phyloP scores from a whole-genome alignment of 2,888 invertebrate genomes.

The Noctuana brunneofusca region DNA sequence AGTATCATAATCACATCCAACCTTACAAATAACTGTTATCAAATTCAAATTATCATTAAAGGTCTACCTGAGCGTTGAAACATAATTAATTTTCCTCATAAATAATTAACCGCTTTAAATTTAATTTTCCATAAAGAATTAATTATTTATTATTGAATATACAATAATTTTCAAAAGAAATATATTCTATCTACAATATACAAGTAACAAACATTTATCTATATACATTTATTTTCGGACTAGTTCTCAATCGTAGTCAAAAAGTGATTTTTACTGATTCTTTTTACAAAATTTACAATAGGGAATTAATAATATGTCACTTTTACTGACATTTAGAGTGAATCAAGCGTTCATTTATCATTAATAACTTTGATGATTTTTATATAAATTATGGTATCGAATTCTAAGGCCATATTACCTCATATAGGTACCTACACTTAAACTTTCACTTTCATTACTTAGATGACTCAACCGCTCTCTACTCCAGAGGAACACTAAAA shows the following conservation, averaged over 20 bases:
- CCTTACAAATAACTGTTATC: slow-evolving; percentile 40
- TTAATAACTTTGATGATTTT: background rate
- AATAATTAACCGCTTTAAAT: slow-evolving; percentile 70
- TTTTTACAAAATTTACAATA: slow-evolving; percentile 74
- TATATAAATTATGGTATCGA: too few relatives aligned
- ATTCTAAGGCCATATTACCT: too few relatives aligned
- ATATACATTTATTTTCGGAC: slow-evolving; percentile 81
- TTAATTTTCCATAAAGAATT: slow-evolving; percentile 68
- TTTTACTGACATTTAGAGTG: background rate
- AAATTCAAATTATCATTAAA: slow-evolving; percentile 35
- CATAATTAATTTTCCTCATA: slow-evolving; percentile 57
- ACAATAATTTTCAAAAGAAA: slow-evolving; percentile 77
- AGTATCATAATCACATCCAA: slow-evolving; percentile 55
- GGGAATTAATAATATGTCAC: background rate
- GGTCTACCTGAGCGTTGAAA: slow-evolving; percentile 70
- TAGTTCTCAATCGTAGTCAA: slow-evolving; percentile 78
- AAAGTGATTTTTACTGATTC: slow-evolving; percentile 56
- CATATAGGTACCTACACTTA: too few relatives aligned
- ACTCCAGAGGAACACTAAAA: too few relatives aligned
- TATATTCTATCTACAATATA: slow-evolving; percentile 82
- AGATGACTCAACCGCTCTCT: too few relatives aligned
- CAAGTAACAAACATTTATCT: slow-evolving; percentile 82
- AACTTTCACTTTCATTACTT: too few relatives aligned
- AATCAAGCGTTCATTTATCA: background rate
- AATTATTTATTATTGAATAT: slow-evolving; percentile 66